Evolutionary conservation across 2,888 invertebrate species (phyloP), one percentile per base, ranked within the genome.

Genomic region (Hydrotaea cyrtoneurina): DNA sequence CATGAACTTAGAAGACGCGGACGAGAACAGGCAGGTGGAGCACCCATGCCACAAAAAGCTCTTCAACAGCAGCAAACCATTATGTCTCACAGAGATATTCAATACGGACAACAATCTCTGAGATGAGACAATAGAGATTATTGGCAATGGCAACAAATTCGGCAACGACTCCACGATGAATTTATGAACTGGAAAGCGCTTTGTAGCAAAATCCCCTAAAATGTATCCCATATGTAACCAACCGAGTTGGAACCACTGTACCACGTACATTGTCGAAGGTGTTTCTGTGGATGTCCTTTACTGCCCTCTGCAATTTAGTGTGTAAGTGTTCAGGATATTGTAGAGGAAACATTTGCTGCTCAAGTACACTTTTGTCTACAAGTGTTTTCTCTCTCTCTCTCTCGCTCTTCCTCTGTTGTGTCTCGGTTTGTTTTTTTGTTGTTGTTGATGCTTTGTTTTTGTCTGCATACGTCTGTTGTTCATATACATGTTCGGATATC

Each of bases 281-380:
- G 82, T 80, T 77, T 66, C 64, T 77, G 46, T 83, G 26, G 83
- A 57, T 82, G 79, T 82, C 79, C 77, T 85, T 82, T 82, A 57
- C 36, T 77, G 79, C 59, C 73, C 79, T 69, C 19, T 43, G 82
- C 76, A 85, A 74, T 80, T 85, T 77, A 85, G 62, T 80, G 82
- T 82, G 79, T 77, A 77, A 82, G 69, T 82, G 81, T 79, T 46
- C 74, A 77, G 85, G 79, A 85, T 85, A 82, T 85, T 77, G 80
- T 80, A 80, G 74, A 62, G 82, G 79, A 85, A 85, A 80, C 59
- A 82, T 82, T 85, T 85, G 79, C 85, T 82, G 77, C 79, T 85
- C 82, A 82, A 85, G 82, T 82, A 85, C 79, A 82, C 76, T 85
- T 85, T 85, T 81, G 85, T 77, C 80, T 76, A 83, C 86, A 73